A percentile compares a stretch with the other conserved stretches of the same genome.
Evolutionary conservation across 2,888 invertebrate genomes (phyloP).

Genomic region (Drosophila pullipes): DNA sequence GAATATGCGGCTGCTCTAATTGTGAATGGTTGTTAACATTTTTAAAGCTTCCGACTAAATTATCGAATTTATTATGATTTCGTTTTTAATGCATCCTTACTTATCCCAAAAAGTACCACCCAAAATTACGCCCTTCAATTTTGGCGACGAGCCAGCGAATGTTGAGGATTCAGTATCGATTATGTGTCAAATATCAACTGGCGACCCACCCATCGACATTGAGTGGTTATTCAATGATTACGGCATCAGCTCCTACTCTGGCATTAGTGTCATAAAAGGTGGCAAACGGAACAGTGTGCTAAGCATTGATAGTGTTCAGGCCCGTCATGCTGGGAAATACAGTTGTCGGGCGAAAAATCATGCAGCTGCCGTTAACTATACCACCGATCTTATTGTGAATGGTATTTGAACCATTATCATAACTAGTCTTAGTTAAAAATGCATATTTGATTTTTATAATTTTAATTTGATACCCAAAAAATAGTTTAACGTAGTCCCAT

Average conservation of each 20-base stretch:
- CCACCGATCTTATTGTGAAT: slow-evolving; percentile 90
- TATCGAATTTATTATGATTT: slow-evolving; percentile 37
- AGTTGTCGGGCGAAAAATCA: slow-evolving; percentile 90
- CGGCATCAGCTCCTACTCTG: slow-evolving; percentile 83
- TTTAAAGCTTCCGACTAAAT: neutral
- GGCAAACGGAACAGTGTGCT: slow-evolving; percentile 88
- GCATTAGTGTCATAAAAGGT: slow-evolving; percentile 83
- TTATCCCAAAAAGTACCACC: slow-evolving; percentile 49
- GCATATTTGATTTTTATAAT: slow-evolving; percentile 18
- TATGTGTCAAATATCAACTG: slow-evolving; percentile 90
- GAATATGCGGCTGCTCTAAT: slow-evolving; percentile 89
- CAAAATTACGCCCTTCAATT: slow-evolving; percentile 91
- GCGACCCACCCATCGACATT: slow-evolving; percentile 89
- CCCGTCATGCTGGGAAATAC: slow-evolving; percentile 90
- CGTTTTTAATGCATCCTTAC: slow-evolving; percentile 1
- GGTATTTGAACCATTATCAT: slow-evolving; percentile 85
- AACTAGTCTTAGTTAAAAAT: neutral
- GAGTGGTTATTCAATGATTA: slow-evolving; percentile 87
- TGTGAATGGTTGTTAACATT: slow-evolving; percentile 87
- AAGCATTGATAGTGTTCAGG: slow-evolving; percentile 88
- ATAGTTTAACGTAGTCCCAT: slow-evolving; percentile 1
- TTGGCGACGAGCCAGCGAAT: slow-evolving; percentile 90
- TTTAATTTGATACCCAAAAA: slow-evolving; percentile 11
- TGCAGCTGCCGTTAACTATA: slow-evolving; percentile 89
- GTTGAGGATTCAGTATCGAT: slow-evolving; percentile 90